Evolutionary conservation across 2,797 vertebrate species (phyloP).

Genomic region (Phalanger gymnotis): DNA sequence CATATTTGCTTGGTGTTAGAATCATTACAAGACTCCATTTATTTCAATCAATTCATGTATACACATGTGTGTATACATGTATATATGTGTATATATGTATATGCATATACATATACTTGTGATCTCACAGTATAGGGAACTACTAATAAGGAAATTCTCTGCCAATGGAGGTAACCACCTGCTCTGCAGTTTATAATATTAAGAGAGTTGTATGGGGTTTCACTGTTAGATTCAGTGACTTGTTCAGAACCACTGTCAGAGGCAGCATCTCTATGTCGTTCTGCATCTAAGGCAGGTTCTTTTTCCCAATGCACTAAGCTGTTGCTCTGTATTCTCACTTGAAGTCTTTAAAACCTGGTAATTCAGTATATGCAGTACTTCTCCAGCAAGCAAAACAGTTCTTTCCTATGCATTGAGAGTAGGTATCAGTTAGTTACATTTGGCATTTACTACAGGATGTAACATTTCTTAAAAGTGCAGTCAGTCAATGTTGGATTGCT

Average conservation of each 20-base stretch:
- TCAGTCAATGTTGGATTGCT: not conserved
- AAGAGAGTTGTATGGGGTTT: not conserved
- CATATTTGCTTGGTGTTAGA: not conserved
- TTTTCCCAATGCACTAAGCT: not conserved
- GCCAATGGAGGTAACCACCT: not conserved
- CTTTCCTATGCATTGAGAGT: not conserved
- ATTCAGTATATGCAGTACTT: not conserved
- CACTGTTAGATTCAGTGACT: not conserved
- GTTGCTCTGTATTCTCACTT: not conserved
- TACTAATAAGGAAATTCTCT: not conserved
- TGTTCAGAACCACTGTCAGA: not conserved
- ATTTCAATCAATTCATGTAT: not conserved
- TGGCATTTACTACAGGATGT: not conserved
- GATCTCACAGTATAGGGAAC: not conserved
- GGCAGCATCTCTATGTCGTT: not conserved
- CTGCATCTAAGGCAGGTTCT: not conserved
- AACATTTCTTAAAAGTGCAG: not conserved
- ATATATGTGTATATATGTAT: too few species aligned
- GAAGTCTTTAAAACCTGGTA: not conserved
- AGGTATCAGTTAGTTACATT: not conserved
- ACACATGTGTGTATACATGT: too few species aligned
- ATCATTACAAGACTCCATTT: not conserved
- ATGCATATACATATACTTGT: not conserved
- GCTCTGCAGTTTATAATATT: not conserved
- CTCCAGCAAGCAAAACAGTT: not conserved